A percentile compares a stretch with the other conserved stretches of the same genome.
phyloP scores from a whole-genome alignment of 53 echinoderm and acorn worm genomes.

The Arbacia lixula region DNA sequence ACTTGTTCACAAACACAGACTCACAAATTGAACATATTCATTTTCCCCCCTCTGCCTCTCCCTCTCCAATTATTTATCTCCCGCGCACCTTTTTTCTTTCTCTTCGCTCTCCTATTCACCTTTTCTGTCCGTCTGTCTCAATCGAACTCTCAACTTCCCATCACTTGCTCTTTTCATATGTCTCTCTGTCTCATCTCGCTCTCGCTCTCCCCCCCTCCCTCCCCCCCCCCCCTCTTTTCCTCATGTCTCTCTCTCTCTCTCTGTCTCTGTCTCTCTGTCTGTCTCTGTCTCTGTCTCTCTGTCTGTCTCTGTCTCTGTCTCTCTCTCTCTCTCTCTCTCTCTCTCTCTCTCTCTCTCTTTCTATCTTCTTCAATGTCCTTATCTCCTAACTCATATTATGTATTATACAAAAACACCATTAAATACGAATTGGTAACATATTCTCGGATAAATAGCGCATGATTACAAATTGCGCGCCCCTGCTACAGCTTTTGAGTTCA shows the following conservation, averaged over 20 bases:
- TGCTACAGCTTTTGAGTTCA: no score
- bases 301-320: background rate
- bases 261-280: background rate
- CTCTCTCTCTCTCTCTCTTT: no score
- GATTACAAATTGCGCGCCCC: no score
- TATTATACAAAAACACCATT: no score
- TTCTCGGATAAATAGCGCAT: no score
- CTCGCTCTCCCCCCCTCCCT: background rate
- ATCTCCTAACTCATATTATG: no score
- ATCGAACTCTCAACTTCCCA: background rate
- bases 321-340: no score
- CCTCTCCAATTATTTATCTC: background rate
- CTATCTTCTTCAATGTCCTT: no score
- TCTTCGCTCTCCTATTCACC: background rate
- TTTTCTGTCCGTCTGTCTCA: background rate
- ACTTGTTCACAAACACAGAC: no score
- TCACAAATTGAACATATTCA: no score
- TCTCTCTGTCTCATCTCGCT: background rate
- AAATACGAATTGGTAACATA: no score
- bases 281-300: background rate
- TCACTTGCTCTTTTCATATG: background rate
- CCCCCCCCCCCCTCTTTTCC: background rate
- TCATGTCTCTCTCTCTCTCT: background rate
- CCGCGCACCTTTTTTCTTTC: background rate
- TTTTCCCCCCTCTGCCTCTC: no score